A percentile compares a stretch with the other conserved stretches of the same genome.
phyloP scores from a whole-genome alignment of 1,140 invertebrate species.

The Bombus sibiricus region DNA sequence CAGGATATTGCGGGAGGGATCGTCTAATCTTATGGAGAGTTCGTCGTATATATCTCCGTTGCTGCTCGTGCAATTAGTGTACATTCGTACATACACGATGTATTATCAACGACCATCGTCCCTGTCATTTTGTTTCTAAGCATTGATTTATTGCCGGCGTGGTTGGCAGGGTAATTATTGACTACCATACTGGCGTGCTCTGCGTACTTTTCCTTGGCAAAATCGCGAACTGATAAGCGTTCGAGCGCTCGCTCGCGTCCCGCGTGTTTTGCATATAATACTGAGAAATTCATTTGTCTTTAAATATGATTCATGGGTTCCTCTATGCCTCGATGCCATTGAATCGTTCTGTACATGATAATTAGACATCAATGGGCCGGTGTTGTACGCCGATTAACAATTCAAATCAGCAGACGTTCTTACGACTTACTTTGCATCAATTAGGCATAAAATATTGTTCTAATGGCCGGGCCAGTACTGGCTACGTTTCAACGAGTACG shows the following conservation, averaged over 20 bases:
- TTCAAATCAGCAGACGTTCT: conserved; percentile 52
- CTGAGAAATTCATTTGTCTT: conserved; percentile 54
- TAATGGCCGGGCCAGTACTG: conserved; percentile 13
- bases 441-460: conserved; percentile 52
- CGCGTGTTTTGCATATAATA: conserved; percentile 52
- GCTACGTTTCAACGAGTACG: conserved; percentile 7
- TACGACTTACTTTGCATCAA: conserved; percentile 55
- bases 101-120: conserved; percentile 56
- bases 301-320: conserved; percentile 47
- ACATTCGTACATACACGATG: conserved; percentile 55
- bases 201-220: conserved; percentile 21
- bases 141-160: conserved; percentile 50
- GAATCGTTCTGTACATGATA: conserved; percentile 46
- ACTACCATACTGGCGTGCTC: conserved; percentile 1
- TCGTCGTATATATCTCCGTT: conserved; percentile 37
- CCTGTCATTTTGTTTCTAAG: conserved; percentile 53
- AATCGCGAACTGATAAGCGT: conserved; percentile 36
- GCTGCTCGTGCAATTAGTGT: conserved; percentile 54
- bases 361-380: conserved; percentile 49
- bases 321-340: conserved; percentile 10
- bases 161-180: conserved; percentile 50
- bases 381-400: conserved; percentile 41
- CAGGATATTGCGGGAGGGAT: conserved; percentile 42
- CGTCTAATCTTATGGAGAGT: conserved; percentile 41
- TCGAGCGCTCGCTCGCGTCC: background rate